A percentile compares a stretch with the other conserved stretches of the same genome.
Conservation (phyloP, 2,888 invertebrate genomes). For the Nomada fabriciana region DNA sequence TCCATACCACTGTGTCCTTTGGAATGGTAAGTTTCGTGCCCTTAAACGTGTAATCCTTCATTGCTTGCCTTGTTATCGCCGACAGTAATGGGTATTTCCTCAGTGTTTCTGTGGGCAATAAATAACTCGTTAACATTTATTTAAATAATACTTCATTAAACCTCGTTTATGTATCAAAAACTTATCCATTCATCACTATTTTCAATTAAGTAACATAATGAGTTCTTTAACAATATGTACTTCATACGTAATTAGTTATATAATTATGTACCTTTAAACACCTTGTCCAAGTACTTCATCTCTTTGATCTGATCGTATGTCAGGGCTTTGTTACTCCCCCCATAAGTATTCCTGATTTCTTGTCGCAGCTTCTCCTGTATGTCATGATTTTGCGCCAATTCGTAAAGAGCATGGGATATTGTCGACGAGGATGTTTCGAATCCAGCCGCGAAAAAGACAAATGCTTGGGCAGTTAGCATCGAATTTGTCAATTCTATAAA, state of each 20-base stretch:
- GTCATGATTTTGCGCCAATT: conserved; percentile 70
- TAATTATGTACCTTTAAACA: conserved; percentile 77
- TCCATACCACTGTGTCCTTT: conserved; percentile 51
- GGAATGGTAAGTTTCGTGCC: conserved; percentile 72
- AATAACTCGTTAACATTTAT: too few relatives aligned
- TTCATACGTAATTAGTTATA: neutral
- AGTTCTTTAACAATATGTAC: neutral
- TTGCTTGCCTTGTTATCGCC: conserved; percentile 75
- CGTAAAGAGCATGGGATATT: conserved; percentile 73
- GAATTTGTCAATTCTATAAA: conserved; percentile 64
- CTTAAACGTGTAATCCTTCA: conserved; percentile 70
- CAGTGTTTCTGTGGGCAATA: conserved; percentile 81
- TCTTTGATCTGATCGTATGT: conserved; percentile 82
- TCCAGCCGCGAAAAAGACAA: conserved; percentile 75
- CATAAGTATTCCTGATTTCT: conserved; percentile 65
- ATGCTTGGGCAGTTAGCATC: conserved; percentile 71
- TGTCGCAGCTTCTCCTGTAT: conserved; percentile 70
- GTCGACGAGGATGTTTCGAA: conserved; percentile 76
- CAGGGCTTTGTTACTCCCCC: conserved; percentile 77
- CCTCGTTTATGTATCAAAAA: too few relatives aligned
- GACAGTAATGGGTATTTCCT: conserved; percentile 83
- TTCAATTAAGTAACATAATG: neutral
- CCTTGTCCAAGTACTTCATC: conserved; percentile 84
- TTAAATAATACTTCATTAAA: too few relatives aligned
- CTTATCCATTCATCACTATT: too few relatives aligned